Evolutionary conservation across 2,797 vertebrate species (phyloP).

Genomic region (Distichodus sexfasciatus): DNA sequence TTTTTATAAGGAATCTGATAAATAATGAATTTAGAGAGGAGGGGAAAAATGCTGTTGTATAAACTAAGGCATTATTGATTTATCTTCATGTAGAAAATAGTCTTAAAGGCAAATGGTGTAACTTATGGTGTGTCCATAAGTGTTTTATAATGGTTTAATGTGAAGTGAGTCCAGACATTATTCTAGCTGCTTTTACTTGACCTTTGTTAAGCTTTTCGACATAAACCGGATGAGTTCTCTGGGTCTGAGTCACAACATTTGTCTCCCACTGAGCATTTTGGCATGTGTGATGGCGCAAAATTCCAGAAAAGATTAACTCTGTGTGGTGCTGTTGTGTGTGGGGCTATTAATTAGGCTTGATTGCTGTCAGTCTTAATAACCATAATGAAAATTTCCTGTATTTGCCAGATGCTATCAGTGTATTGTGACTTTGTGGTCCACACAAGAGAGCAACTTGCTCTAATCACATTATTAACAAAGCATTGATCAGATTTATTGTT

Average conservation of each 20-base stretch:
- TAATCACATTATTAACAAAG: too few relatives aligned
- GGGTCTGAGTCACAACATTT: conserved; percentile 34
- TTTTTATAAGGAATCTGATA: too few relatives aligned
- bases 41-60: too few relatives aligned
- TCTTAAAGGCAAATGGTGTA: background rate
- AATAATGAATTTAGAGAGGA: too few relatives aligned
- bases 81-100: background rate
- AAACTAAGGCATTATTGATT: too few relatives aligned
- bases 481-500: too few relatives aligned
- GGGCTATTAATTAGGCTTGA: background rate
- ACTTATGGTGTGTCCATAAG: background rate
- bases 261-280: conserved; percentile 45
- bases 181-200: conserved; percentile 27
- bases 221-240: conserved; percentile 39
- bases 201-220: conserved; percentile 13
- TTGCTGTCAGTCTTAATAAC: too few relatives aligned
- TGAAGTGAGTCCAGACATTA: background rate
- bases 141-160: conserved; percentile 22
- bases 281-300: conserved; percentile 31
- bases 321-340: conserved; percentile 47
- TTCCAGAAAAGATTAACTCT: conserved; percentile 52
- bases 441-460: too few relatives aligned
- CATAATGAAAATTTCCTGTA: too few relatives aligned
- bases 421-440: too few relatives aligned
- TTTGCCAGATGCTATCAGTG: too few relatives aligned